phyloP scores from a whole-genome alignment of 1,140 invertebrate species.

The Eupristina koningsbergeri region DNA sequence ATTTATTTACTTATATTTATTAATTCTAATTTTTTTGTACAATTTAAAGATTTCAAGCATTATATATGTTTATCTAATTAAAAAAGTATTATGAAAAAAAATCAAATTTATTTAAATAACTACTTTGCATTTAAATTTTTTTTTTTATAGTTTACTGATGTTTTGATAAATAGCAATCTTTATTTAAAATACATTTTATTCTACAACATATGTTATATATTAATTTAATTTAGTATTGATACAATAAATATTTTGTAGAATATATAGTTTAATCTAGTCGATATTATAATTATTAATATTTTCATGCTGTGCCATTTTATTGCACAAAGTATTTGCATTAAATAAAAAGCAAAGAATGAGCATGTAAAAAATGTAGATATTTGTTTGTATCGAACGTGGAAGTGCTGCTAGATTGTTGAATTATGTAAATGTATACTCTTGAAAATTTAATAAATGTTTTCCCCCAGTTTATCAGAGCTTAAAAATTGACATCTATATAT shows the following conservation, averaged over 20 bases:
- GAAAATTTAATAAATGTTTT: constrained; percentile 40
- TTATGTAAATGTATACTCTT: constrained; percentile 45
- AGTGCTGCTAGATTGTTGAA: constrained; percentile 36
- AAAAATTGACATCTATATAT: constrained; percentile 21
- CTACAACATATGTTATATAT: constrained; percentile 11
- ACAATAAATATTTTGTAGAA: constrained; percentile 11
- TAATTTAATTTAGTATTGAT: constrained; percentile 23
- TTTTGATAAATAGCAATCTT: background rate
- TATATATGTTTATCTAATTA: too few relatives aligned
- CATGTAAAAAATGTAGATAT: constrained; percentile 21
- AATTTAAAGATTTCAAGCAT: too few relatives aligned
- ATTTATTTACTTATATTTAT: background rate
- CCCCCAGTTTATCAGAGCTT: constrained; percentile 31
- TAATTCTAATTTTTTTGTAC: too few relatives aligned
- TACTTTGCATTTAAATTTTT: background rate
- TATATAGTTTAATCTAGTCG: constrained; percentile 47
- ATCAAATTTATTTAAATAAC: too few relatives aligned
- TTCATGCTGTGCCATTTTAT: constrained; percentile 5
- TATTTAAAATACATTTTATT: constrained; percentile 10
- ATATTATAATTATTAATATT: constrained; percentile 22
- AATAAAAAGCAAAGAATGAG: constrained; percentile 26
- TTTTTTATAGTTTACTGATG: background rate
- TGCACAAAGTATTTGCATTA: constrained; percentile 14
- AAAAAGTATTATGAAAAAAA: too few relatives aligned
- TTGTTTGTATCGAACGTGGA: constrained; percentile 18